Percentiles rank a stretch among this genome's conserved stretches.
Conservation (phyloP, 2,113 vertebrate genomes). For the Calonectris borealis region DNA sequence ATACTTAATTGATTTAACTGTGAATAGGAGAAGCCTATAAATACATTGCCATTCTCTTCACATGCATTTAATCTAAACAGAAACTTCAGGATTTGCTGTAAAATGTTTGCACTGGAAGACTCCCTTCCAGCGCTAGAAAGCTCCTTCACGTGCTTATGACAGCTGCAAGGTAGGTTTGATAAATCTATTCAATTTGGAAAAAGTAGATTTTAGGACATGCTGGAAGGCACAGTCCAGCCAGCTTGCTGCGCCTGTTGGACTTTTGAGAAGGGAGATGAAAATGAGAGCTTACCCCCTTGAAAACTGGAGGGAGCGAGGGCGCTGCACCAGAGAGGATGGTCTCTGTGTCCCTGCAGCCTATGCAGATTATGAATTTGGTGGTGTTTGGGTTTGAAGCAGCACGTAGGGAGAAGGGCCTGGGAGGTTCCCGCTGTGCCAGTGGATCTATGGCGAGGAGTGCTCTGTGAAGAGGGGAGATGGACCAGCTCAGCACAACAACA, state of each 20-base stretch:
- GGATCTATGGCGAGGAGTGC: background rate
- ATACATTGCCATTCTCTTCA: background rate
- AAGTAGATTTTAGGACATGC: background rate
- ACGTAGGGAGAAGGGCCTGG: background rate
- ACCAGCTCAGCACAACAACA: background rate
- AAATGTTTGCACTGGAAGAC: background rate
- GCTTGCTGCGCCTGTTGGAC: background rate
- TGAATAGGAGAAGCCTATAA: background rate
- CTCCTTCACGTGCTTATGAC: background rate
- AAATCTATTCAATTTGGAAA: background rate
- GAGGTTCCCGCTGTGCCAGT: background rate
- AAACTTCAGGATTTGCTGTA: background rate
- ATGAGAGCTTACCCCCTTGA: background rate
- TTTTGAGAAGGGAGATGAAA: background rate
- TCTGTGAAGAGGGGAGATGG: background rate
- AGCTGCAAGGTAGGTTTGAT: background rate
- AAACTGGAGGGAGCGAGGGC: background rate
- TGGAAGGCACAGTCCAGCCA: background rate
- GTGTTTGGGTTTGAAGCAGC: background rate
- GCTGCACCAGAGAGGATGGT: background rate
- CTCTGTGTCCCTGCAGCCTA: background rate
- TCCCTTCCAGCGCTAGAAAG: background rate
- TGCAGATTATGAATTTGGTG: background rate
- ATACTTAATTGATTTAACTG: background rate
- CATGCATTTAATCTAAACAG: background rate